phyloP scores from a whole-genome alignment of 2,113 vertebrate genomes.

The Ctenomys sociabilis region DNA sequence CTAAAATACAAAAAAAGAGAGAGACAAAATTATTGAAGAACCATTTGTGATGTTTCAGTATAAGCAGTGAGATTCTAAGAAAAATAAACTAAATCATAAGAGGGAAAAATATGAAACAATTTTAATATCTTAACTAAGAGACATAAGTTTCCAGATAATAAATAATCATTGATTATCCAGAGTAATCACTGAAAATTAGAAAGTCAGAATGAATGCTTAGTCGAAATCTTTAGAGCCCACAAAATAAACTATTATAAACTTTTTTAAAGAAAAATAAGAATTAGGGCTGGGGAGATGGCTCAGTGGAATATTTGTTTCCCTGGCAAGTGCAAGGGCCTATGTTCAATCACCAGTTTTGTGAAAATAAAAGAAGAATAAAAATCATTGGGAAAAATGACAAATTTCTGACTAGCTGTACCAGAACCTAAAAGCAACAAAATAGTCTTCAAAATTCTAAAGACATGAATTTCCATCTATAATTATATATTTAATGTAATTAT shows the following conservation, averaged over 20 bases:
- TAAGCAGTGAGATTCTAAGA: neutral
- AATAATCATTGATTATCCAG: neutral
- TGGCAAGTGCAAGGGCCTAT: too few species aligned
- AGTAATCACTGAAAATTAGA: neutral
- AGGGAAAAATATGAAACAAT: neutral
- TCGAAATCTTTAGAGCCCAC: neutral
- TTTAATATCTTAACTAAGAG: neutral
- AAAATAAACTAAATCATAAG: neutral
- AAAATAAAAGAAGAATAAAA: slow-evolving; percentile 26
- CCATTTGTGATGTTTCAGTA: neutral
- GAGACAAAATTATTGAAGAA: neutral
- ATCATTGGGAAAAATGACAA: neutral
- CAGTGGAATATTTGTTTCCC: too few species aligned
- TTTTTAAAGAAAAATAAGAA: slow-evolving; percentile 20
- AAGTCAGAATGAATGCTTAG: neutral
- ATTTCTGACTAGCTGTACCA: neutral
- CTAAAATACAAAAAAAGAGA: too few species aligned
- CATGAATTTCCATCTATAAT: neutral
- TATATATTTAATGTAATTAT: neutral
- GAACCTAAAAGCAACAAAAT: neutral
- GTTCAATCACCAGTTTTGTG: too few species aligned
- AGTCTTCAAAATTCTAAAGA: neutral
- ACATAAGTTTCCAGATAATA: neutral
- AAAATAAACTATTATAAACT: neutral
- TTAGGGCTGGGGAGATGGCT: too few species aligned